Base-by-base conservation (phyloP, 1,140 invertebrate species). In the Atta texana region DNA sequence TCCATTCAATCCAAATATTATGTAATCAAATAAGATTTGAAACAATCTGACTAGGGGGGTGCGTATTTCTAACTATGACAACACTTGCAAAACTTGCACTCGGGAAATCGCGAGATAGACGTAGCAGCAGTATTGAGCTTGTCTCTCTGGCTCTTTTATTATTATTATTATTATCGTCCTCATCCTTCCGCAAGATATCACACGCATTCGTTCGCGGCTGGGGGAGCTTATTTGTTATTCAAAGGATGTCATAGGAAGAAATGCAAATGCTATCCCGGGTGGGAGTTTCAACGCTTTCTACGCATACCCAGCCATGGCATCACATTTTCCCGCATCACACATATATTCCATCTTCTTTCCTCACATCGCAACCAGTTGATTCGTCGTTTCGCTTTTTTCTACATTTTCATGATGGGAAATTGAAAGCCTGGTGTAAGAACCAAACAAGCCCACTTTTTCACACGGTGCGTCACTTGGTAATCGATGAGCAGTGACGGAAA, bases 231-330 rank as follows among this genome's bases (percentile, higher is more conserved):
- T 84, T 84, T 84, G 80, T 84, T 84, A 84, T 84, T 84, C 80
- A 84, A 84, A 84, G 44, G n/a, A 84, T n/a, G 80, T 84, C 39
- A 69, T 84, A 84, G 55, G 80, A 84, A 84, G 80, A 84, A 84
- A 84, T 84, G 80, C 80, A 84, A 84, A 84, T 84, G 80, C 55
- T 80, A 21, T 44, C n/a, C n/a, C 69, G 69, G 69, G 39, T 61
- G 59, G 69, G 80, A 28, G 80, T 75, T 74, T 84, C 80, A 63
- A 51, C 44, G 39, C 80, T 84, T 84, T 75, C 80, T 61, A 75
- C 57, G 80, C 69, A 44, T 51, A 84, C 31, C 5, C 24, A 44
- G 57, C 10, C 39, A 39, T 59, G 39, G 80, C 39, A 75, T 84
- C 14, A 61, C 80, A 75, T 84, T 84, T 84, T 75, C 69, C 80